phyloP scores from a whole-genome alignment of 2,888 invertebrate species.

The Gnatocerus cornutus region DNA sequence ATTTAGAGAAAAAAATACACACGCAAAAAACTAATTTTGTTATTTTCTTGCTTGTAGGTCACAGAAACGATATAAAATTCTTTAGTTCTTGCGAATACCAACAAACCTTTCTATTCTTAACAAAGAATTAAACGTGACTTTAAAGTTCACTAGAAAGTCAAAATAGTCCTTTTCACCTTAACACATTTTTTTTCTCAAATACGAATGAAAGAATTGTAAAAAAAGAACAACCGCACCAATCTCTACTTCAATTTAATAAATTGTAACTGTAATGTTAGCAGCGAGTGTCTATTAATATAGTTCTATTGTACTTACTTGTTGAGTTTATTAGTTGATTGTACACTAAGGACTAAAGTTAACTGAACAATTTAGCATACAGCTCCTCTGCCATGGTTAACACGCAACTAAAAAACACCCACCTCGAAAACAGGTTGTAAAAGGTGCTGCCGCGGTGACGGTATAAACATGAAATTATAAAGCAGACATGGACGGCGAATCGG shows the following conservation, averaged over 20 bases:
- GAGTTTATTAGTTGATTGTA: conserved; percentile 49
- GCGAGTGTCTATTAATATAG: conserved; percentile 24
- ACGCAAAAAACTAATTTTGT: conserved; percentile 41
- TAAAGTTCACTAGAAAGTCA: conserved; percentile 32
- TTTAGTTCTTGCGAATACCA: conserved; percentile 23
- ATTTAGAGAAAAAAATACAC: conserved; percentile 23
- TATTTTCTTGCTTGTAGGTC: conserved; percentile 33
- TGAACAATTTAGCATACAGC: conserved; percentile 43
- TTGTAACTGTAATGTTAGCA: conserved; percentile 29
- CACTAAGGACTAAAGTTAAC: conserved; percentile 46
- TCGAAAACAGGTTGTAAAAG: conserved; percentile 51
- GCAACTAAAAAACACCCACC: conserved; percentile 51
- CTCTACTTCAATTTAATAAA: conserved; percentile 32
- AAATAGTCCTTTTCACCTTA: conserved; percentile 30
- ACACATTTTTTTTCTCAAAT: conserved; percentile 28
- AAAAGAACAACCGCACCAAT: conserved; percentile 38
- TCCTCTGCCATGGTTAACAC: conserved; percentile 48
- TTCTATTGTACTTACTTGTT: conserved; percentile 48
- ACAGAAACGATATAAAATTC: conserved; percentile 34
- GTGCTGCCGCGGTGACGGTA: conserved; percentile 49
- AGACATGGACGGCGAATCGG: conserved; percentile 25
- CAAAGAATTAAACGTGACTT: conserved; percentile 35
- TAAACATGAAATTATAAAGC: conserved; percentile 31
- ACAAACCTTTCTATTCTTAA: conserved; percentile 31
- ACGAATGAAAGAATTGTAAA: conserved; percentile 15